Evolutionary conservation across 2,888 invertebrate genomes (phyloP).

Genomic region (Tiliacea aurago): DNA sequence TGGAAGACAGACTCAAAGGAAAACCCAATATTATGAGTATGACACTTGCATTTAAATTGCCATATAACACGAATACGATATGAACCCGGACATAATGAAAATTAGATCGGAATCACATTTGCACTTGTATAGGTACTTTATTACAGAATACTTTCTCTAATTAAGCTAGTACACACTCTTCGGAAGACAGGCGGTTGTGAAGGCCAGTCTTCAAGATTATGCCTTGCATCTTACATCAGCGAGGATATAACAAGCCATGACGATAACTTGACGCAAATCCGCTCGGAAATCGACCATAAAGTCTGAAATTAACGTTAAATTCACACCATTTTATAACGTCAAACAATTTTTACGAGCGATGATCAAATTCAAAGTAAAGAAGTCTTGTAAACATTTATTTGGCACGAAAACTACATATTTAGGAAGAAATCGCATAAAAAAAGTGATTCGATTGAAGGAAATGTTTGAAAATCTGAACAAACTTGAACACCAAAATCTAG

Average conservation of each 20-base stretch:
- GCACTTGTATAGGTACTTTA: conserved; percentile 7
- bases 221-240: conserved; percentile 64
- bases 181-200: conserved; percentile 59
- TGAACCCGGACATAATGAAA: conserved; percentile 14
- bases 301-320: conserved; percentile 70
- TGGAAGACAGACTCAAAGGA: background rate
- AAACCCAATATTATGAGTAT: conserved; percentile 4
- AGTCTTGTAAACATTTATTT: conserved; percentile 52
- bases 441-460: conserved; percentile 7
- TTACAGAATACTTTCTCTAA: conserved; percentile 51
- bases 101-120: conserved; percentile 14
- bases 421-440: conserved; percentile 21
- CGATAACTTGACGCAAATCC: conserved; percentile 72
- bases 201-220: conserved; percentile 59
- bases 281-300: conserved; percentile 79
- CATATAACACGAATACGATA: conserved; percentile 6
- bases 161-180: conserved; percentile 23
- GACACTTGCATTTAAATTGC: conserved; percentile 10
- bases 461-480: conserved; percentile 11
- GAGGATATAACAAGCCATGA: conserved; percentile 57
- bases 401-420: conserved; percentile 45
- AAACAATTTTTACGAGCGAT: conserved; percentile 62
- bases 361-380: conserved; percentile 47
- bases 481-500: background rate
- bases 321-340: conserved; percentile 63